A percentile compares a stretch with the other conserved stretches of the same genome.
Evolutionary conservation across 53 echinoderm and acorn worm species (phyloP).

Genomic region (Stichopus horrens): DNA sequence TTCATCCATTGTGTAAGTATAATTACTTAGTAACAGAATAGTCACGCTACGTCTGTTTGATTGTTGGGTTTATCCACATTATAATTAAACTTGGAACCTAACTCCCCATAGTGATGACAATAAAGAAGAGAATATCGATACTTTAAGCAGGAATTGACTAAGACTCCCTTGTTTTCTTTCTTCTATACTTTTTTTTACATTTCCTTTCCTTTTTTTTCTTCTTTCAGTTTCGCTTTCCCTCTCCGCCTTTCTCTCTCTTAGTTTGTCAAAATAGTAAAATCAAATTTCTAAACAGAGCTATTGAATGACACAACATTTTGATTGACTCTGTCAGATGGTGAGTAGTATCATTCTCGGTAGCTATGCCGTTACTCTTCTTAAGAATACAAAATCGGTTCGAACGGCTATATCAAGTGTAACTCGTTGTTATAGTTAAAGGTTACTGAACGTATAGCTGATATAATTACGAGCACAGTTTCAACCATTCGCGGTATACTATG

Average conservation of each 20-base stretch:
- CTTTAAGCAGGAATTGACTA: neutral
- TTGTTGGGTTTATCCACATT: neutral
- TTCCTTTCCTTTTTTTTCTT: neutral
- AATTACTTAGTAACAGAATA: too few species aligned
- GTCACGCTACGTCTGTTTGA: too few species aligned
- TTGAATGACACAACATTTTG: neutral
- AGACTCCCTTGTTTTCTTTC: neutral
- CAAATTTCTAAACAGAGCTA: slow-evolving; percentile 2
- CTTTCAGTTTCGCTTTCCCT: neutral
- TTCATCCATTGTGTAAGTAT: too few species aligned
- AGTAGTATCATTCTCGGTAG: too few species aligned
- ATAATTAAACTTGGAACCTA: neutral
- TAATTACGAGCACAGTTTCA: too few species aligned
- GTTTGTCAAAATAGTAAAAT: neutral
- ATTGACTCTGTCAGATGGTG: too few species aligned
- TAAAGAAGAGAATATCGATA: neutral
- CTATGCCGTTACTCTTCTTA: too few species aligned
- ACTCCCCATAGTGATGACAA: neutral
- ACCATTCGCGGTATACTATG: too few species aligned
- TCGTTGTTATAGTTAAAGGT: too few species aligned
- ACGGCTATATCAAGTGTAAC: too few species aligned
- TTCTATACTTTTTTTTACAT: neutral
- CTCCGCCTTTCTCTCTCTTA: neutral
- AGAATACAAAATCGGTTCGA: too few species aligned
- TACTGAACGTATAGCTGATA: too few species aligned